Percentiles rank a stretch among this genome's conserved stretches.
phyloP scores from a whole-genome alignment of 2,797 vertebrate species.

The Myotis daubentonii region DNA sequence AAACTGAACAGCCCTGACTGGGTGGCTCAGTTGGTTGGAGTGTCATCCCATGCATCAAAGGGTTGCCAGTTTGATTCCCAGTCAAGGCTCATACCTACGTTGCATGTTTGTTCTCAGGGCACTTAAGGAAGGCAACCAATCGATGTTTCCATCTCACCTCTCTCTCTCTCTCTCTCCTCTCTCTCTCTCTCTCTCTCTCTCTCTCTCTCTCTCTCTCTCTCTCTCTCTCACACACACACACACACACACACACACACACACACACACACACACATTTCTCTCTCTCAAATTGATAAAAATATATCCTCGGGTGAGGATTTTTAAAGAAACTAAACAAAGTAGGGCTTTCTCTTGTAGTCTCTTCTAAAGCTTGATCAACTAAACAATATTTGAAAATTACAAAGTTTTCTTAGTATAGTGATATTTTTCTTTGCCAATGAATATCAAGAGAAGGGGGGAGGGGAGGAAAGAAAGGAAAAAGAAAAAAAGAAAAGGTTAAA shows the following conservation, averaged over 20 bases:
- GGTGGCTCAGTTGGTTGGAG: not conserved
- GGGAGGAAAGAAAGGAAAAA: not conserved
- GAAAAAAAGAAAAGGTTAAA: not conserved
- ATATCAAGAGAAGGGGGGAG: not conserved
- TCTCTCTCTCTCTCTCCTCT: not conserved
- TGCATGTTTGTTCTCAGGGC: not conserved
- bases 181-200: not conserved
- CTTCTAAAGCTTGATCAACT: not conserved
- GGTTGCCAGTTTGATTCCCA: not conserved
- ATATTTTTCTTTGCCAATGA: not conserved
- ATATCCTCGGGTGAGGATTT: not conserved
- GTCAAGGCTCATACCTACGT: not conserved
- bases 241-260: rapidly evolving
- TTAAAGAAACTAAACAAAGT: not conserved
- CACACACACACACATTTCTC: rapidly evolving
- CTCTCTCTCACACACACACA: rapidly evolving
- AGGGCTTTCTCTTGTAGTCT: not conserved
- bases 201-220: no score
- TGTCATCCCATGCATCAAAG: not conserved
- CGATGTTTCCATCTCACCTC: not conserved
- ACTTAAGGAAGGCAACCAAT: not conserved
- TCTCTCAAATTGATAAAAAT: not conserved
- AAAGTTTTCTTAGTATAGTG: not conserved
- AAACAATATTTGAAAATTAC: not conserved
- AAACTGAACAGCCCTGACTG: not conserved